Evolutionary conservation across 1,140 invertebrate genomes (phyloP), one percentile per base, ranked within the genome.

Genomic region (Eriosoma lanigerum): DNA sequence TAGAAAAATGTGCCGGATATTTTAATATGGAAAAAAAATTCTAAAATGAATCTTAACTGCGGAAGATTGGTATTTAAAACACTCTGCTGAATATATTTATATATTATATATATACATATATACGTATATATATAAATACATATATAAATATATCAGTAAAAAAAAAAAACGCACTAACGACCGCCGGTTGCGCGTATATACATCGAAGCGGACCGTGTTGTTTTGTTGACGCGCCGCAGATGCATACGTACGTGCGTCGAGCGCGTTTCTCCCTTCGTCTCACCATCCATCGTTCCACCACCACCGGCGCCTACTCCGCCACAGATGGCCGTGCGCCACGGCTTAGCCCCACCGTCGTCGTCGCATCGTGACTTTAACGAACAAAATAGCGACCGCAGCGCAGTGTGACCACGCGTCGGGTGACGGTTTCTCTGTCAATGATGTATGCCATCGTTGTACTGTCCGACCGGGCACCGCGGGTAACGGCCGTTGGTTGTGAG

Each of bases 121-220:
- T 19, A 66, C 44, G 13, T 66, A 29, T 64, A n/a, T 64, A 64
- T n/a, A 26, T 29, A 29, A 8, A 38, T 38, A 38, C 19, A n/a
- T 64, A 64, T 64, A 38, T 15, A 44, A n/a, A 66, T 46, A 44
- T 24, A 68, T 24, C 19, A 12, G 46, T 52, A 48, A 66, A 70
- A 48, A 48, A 68, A 64, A 66, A 70, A 50, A 50, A 6, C 21
- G 68, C 68, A 70, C 68, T 50, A 70, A 50, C 46, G 46, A 70
- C 68, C 68, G 46, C 68, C 68, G 68, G 46, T 50, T 70, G 19
- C 68, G 68, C 68, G 68, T 70, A 70, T 21, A 70, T 50, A 70
- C 68, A 50, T 70, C 68, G 68, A 48, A 70, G 15, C 68, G 68
- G 46, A 70, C 68, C 68, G 68, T 70, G 44, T 70, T 70, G 68